These are phyloP conservation scores for Rapana venosa DNA, from an alignment of 2,888 invertebrate species.

Conservation along the genomic window DNA sequence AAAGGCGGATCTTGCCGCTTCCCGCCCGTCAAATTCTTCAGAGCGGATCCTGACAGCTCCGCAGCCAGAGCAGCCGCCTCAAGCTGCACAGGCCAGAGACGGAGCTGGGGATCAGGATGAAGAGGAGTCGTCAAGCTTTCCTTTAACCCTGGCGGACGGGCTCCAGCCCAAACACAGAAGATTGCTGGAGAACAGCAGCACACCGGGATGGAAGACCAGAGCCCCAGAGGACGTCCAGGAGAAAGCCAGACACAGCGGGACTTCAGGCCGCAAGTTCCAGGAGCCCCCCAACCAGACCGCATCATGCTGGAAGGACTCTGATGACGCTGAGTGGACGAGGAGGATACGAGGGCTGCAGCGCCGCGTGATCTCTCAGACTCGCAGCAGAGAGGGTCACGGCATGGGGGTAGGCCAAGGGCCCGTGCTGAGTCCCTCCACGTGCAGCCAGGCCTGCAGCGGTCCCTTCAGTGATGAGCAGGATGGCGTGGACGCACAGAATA, in stretches of 20 bases:
- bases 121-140: background rate
- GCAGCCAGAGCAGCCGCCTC: background rate
- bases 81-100: background rate
- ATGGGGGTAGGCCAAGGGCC: background rate
- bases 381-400: background rate
- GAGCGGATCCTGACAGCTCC: background rate
- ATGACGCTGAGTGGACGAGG: background rate
- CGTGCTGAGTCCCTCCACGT: background rate
- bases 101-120: background rate
- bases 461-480: too few species aligned
- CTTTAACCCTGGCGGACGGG: background rate
- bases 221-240: background rate
- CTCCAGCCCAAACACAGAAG: background rate
- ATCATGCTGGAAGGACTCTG: background rate
- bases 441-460: too few species aligned
- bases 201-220: background rate
- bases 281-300: background rate
- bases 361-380: background rate
- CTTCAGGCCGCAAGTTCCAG: background rate
- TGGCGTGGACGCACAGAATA: too few species aligned
- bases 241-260: background rate
- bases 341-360: slow-evolving; percentile 11
- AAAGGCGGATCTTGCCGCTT: background rate
- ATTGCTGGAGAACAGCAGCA: background rate
- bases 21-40: background rate